Base-by-base conservation (phyloP, 2,888 invertebrate genomes). In the Ophion ventricosus region DNA sequence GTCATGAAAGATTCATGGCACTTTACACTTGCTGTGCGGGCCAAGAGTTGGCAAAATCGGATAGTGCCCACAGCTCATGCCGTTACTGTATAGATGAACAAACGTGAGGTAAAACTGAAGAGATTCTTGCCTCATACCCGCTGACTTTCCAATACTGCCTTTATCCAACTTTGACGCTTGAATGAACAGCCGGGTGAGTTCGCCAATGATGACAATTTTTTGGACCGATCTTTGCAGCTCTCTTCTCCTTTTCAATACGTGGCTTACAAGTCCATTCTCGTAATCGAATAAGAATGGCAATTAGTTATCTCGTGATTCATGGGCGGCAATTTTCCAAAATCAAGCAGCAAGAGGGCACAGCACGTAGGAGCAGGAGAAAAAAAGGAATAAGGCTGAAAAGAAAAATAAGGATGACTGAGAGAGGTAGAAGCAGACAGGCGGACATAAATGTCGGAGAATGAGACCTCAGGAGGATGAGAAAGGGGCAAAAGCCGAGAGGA, bases 1-100 rank as follows among this genome's bases (percentile, higher is more conserved):
- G 61, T 79, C 90, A 92, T 92, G 92, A 92, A 92, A 92, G 91
- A 92, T 92, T 92, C 92, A 93, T 93, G 91, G 89, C 90, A 87
- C 87, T 91, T 87, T 84, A 84, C 49, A 76, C 64, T 75, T 78
- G 49, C 66, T 40, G 56, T 63, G 81, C 74, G 66, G 75, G 83
- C 72, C 85, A 59, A 77, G 73, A 78, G 59, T 88, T 88, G 90
- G 90, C 90, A 88, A 89, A 91, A 91, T 78, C 78, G 76, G 76
- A 81, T 78, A 81, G 78, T 74, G 84, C 74, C 74, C 77, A 59
- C 81, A 90, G 88, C 89, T 89, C 29, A 57, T 70, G 87, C 80
- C 85, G 87, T 26, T 26, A 40, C 43, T 14, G 26, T 40, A 56
- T 40, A 64, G 54, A 74, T 56, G 35, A n/a, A 8, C 29, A 63